Percentiles rank a stretch among this genome's conserved stretches.
Conservation (phyloP, 2,113 vertebrate species). For the Perccottus glenii region DNA sequence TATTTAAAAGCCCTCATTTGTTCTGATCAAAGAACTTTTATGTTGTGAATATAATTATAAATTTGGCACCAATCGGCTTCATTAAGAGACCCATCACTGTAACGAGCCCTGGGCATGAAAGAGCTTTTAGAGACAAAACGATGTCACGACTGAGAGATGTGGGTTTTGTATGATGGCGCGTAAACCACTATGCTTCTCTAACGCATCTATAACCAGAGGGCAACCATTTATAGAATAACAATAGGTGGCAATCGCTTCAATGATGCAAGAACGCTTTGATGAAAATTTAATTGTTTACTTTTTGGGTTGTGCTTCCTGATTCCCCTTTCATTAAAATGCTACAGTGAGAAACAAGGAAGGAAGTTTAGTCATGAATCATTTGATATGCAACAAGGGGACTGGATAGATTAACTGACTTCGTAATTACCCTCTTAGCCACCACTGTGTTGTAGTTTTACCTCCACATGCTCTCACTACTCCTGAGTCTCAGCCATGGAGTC, state of each 20-base stretch:
- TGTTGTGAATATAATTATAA: slow-evolving; percentile 18
- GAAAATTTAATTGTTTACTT: slow-evolving; percentile 50
- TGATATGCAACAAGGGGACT: slow-evolving; percentile 14
- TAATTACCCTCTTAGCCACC: slow-evolving; percentile 8
- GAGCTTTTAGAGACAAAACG: slow-evolving; percentile 10
- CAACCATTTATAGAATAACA: slow-evolving; percentile 18
- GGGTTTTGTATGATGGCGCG: slow-evolving; percentile 23
- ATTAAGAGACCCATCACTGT: slow-evolving; percentile 35
- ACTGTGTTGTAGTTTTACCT: slow-evolving; percentile 7
- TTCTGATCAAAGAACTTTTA: slow-evolving; percentile 25
- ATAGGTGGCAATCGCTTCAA: slow-evolving; percentile 13
- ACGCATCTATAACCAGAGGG: slow-evolving; percentile 27
- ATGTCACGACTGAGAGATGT: slow-evolving; percentile 29
- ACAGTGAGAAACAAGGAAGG: neutral
- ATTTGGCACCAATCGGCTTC: slow-evolving; percentile 29
- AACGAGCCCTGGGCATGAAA: slow-evolving; percentile 30
- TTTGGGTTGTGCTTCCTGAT: slow-evolving; percentile 1
- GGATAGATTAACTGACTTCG: slow-evolving; percentile 14
- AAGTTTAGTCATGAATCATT: slow-evolving; percentile 6
- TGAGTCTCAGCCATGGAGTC: slow-evolving; percentile 7
- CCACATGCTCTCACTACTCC: neutral
- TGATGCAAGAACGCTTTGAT: slow-evolving; percentile 35
- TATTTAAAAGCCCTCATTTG: slow-evolving; percentile 25
- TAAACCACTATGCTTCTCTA: slow-evolving; percentile 24
- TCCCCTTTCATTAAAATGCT: slow-evolving; percentile 27